Base-by-base conservation (phyloP, 2,113 vertebrate genomes). In the Lagopus muta region DNA sequence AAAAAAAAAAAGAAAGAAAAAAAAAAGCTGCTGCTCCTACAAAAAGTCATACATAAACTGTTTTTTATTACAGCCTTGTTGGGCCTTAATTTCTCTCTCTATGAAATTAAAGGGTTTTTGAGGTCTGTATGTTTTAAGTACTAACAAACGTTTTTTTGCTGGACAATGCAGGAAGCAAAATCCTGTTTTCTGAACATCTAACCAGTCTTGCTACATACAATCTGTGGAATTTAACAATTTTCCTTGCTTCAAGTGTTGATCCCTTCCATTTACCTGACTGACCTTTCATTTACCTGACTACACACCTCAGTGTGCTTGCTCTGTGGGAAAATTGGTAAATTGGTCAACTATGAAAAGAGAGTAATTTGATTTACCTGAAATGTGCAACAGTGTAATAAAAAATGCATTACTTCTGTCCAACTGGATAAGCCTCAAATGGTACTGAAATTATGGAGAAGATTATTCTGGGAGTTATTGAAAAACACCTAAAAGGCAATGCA, bases 321-420 rank as follows among this genome's bases (percentile, higher is more conserved):
- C 42, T 78, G 79, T 95, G 88, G 43, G 62, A 50, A 84, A 64
- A 76, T 28, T 88, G 74, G 69, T 86, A 82, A 93, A 85, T 50
- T 92, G 83, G 92, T 74, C 89, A 66, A 67, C 74, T 95, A 72
- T 61, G 89, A 15, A 95, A 95, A 81, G 67, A 91, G 73, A 91
- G 45, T 78, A 94, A 90, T 93, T 91, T 62, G 24, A 78, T 73
- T 88, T 73, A 60, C 77, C 64, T 62, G 76, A 89, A 74, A 70
- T 57, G 82, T 65, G 54, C 80, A 94, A 69, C 34, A 70, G 74
- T 94, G 69, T 83, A 62, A 95, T 81, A 86, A 95, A 90, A 54
- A 76, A 85, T 78, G 70, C 52, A 74, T 95, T 91, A 92, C 75
- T 48, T 97, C 45, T 58, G 67, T 94, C 82, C 90, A 93, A 77